Evolutionary conservation across 64 coral and sea anemone species (phyloP).

Genomic region (Anthopleura sola): DNA sequence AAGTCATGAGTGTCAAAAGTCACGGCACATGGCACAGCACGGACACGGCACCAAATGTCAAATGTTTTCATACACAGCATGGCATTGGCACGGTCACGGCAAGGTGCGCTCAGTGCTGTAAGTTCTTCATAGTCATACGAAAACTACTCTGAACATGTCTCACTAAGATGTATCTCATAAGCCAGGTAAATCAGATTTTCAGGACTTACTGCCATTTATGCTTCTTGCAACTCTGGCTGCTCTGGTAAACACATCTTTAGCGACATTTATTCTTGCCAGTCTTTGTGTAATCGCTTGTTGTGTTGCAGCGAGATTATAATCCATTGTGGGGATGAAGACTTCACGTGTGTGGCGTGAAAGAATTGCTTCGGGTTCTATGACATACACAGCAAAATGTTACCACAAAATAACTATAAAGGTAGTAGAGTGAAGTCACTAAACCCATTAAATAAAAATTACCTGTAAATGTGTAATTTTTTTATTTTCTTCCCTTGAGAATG

Average conservation of each 20-base stretch:
- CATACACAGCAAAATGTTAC: not conserved
- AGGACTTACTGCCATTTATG: conserved; percentile 46
- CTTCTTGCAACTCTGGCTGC: conserved; percentile 26
- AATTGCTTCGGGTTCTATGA: not conserved
- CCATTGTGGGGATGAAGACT: not conserved
- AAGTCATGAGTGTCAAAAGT: no score
- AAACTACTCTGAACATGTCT: no score
- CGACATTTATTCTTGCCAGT: not conserved
- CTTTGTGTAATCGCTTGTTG: conserved; percentile 3
- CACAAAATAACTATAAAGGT: not conserved
- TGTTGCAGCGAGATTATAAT: not conserved
- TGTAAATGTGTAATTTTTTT: no score
- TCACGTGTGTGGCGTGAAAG: conserved; percentile 30
- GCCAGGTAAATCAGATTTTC: not conserved
- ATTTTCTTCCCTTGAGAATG: no score
- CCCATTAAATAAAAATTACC: no score
- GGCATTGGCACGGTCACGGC: no score
- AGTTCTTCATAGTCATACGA: no score
- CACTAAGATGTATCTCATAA: not conserved
- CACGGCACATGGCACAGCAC: no score
- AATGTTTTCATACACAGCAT: no score
- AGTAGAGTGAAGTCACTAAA: no score
- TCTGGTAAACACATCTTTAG: not conserved
- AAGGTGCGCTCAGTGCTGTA: no score
- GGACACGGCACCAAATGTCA: no score